These are phyloP conservation scores for Aphrocallistes beatrix DNA, from an alignment of 37 sponge, comb jelly and placozoan species.

Conservation along the genomic window DNA sequence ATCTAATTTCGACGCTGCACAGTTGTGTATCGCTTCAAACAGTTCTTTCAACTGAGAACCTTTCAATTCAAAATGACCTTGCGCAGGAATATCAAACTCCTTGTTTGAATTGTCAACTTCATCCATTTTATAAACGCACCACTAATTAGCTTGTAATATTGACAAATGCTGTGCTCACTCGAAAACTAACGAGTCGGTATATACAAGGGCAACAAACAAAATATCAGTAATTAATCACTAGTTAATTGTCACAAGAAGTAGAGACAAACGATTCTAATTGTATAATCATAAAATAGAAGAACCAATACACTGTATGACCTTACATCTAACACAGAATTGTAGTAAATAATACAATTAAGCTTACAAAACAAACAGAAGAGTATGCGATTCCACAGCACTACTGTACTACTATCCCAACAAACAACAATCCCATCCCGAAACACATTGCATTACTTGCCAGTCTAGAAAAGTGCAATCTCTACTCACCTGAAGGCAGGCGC, in stretches of 20 bases:
- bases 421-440: neutral
- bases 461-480: slow-evolving; percentile 8
- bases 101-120: no score
- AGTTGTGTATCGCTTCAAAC: neutral
- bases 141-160: no score
- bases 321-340: no score
- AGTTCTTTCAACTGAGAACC: neutral
- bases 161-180: no score
- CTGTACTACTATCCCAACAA: neutral
- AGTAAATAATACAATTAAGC: neutral
- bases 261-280: no score
- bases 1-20: neutral
- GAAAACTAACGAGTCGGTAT: no score
- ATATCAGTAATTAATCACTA: no score
- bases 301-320: no score
- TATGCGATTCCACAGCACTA: neutral
- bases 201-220: no score
- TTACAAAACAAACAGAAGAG: neutral
- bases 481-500: neutral
- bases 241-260: no score
- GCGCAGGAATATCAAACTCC: neutral
- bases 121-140: no score
- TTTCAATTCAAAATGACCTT: neutral
- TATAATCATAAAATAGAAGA: no score
- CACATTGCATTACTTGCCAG: neutral